These are phyloP conservation scores for Watsonalla binaria DNA, from an alignment of 2,888 invertebrate genomes.

Conservation along the genomic window DNA sequence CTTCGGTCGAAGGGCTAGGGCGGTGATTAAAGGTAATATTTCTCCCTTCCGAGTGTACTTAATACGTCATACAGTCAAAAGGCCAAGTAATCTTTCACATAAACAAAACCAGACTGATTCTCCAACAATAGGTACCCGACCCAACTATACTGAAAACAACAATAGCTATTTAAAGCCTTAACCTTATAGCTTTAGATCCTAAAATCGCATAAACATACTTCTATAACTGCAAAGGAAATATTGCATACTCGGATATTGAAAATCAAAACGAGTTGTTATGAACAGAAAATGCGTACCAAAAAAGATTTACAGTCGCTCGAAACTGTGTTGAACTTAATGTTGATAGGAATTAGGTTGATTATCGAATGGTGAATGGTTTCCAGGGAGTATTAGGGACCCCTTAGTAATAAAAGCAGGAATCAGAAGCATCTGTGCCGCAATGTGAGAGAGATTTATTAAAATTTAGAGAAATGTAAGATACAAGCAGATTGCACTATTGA, in stretches of 20 bases:
- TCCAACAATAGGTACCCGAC: neutral
- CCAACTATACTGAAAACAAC: neutral
- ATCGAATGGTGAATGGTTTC: neutral
- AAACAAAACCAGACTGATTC: neutral
- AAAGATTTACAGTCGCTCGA: neutral
- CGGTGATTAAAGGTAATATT: no score
- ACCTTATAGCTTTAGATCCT: neutral
- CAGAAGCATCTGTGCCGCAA: neutral
- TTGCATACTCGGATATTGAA: neutral
- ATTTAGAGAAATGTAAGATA: neutral
- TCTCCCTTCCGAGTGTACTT: neutral
- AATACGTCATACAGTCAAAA: neutral
- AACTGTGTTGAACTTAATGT: neutral
- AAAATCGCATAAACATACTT: neutral
- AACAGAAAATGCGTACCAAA: neutral
- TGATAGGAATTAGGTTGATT: neutral
- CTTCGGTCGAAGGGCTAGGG: no score
- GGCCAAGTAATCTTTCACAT: constrained; percentile 2
- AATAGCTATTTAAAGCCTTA: neutral
- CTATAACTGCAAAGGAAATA: neutral
- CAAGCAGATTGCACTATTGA: no score
- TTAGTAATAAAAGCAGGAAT: neutral
- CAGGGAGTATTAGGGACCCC: neutral
- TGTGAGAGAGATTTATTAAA: neutral
- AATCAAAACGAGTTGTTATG: neutral